phyloP scores from a whole-genome alignment of 1,140 invertebrate genomes.

The Atta colombica region DNA sequence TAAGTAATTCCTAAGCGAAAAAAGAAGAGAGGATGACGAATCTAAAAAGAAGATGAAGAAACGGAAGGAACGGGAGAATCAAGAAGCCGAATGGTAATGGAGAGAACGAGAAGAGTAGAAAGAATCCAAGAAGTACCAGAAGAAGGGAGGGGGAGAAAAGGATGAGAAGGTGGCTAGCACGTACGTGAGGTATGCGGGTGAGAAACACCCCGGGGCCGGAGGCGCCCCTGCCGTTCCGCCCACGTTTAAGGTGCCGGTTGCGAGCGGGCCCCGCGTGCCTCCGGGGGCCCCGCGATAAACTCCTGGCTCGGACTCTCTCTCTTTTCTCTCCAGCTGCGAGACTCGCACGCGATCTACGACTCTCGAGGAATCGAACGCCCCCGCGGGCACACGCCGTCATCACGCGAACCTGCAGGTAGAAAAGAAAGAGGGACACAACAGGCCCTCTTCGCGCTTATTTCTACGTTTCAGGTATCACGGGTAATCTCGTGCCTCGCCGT shows the following conservation, averaged over 20 bases:
- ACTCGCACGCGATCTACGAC: slow-evolving; percentile 77
- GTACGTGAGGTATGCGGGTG: slow-evolving; percentile 83
- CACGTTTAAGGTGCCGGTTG: slow-evolving; percentile 81
- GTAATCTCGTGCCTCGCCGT: slow-evolving; percentile 44
- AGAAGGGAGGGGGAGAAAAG: background rate
- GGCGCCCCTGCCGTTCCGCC: slow-evolving; percentile 77
- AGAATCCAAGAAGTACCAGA: background rate
- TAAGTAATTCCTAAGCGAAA: slow-evolving; percentile 32
- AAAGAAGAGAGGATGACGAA: background rate
- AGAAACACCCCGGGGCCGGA: slow-evolving; percentile 82
- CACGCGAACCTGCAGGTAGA: slow-evolving; percentile 78
- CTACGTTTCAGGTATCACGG: slow-evolving; percentile 39
- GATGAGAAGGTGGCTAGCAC: slow-evolving; percentile 68
- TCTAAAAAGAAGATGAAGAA: slow-evolving; percentile 19
- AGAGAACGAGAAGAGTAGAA: slow-evolving; percentile 20
- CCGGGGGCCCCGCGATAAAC: slow-evolving; percentile 49
- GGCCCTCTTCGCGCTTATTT: slow-evolving; percentile 18
- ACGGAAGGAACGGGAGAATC: slow-evolving; percentile 30
- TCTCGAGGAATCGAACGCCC: slow-evolving; percentile 76
- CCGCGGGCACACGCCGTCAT: slow-evolving; percentile 85
- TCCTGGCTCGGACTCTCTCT: slow-evolving; percentile 20
- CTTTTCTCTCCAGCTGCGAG: slow-evolving; percentile 34
- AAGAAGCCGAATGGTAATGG: slow-evolving; percentile 43
- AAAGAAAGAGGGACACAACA: slow-evolving; percentile 34
- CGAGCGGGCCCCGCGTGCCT: slow-evolving; percentile 65